Evolutionary conservation across 2,113 vertebrate species (phyloP).

Genomic region (Sinocyclocheilus anshuiensis): DNA sequence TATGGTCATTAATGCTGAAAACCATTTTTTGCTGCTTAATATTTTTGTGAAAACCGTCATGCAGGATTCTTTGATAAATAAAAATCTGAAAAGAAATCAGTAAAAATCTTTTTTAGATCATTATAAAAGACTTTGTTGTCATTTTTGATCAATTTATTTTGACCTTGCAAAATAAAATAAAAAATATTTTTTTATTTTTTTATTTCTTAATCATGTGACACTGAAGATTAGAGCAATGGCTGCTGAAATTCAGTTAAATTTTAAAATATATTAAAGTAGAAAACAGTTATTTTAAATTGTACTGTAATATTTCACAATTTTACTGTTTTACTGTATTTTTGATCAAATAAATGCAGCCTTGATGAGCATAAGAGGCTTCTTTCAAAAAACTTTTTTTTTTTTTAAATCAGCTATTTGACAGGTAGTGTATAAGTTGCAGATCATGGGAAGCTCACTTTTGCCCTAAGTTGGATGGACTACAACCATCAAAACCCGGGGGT

Average conservation of each 20-base stretch:
- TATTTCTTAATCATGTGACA: background rate
- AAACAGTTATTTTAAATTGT: background rate
- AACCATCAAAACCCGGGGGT: slow-evolving; percentile 1
- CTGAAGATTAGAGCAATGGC: background rate
- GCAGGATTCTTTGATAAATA: background rate
- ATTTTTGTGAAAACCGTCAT: background rate
- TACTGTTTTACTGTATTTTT: background rate
- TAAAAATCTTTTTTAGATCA: background rate
- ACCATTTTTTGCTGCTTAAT: background rate
- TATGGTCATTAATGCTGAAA: background rate
- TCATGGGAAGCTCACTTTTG: slow-evolving; percentile 8
- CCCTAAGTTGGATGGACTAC: background rate
- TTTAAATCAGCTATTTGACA: no score
- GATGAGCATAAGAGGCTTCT: background rate
- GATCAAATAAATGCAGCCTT: background rate
- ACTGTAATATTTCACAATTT: background rate
- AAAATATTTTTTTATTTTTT: no score
- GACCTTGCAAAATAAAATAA: background rate
- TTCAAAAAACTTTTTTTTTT: background rate
- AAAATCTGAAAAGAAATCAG: background rate
- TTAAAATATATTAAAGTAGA: background rate
- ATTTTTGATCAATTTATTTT: background rate
- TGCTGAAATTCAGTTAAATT: background rate
- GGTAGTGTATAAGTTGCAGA: background rate
- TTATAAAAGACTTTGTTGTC: background rate